These are phyloP conservation scores for Lethenteron camtschaticum DNA, from an alignment of 2,113 vertebrate species.

Conservation along the genomic window DNA sequence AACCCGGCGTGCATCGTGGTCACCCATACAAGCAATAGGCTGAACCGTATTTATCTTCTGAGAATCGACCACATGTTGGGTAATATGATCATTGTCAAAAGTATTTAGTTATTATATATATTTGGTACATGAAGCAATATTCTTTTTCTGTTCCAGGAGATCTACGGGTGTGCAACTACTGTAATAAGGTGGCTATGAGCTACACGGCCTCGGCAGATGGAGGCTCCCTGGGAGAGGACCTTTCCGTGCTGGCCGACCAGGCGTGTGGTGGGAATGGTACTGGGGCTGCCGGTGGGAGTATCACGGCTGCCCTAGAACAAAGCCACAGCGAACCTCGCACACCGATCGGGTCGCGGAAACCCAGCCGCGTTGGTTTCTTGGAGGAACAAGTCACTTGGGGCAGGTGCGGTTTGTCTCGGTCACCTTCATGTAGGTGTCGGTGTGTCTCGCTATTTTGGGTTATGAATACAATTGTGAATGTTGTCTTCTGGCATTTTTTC, in stretches of 20 bases:
- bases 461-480: not conserved
- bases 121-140: no score
- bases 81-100: no score
- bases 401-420: conserved; percentile 29
- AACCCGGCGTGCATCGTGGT: no score
- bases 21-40: no score
- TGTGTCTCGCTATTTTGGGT: not conserved
- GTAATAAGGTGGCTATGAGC: conserved; percentile 76
- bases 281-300: conserved; percentile 29
- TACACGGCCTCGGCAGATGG: conserved; percentile 83
- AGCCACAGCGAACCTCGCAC: conserved; percentile 65
- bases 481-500: not conserved
- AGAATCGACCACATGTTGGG: no score
- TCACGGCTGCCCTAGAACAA: conserved; percentile 48
- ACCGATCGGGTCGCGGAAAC: conserved; percentile 64
- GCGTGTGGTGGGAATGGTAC: no score
- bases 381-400: conserved; percentile 90
- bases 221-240: conserved; percentile 67
- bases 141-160: conserved; percentile 34
- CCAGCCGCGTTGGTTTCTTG: conserved; percentile 85
- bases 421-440: conserved; percentile 8
- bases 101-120: no score
- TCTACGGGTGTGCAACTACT: conserved; percentile 83
- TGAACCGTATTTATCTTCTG: no score
- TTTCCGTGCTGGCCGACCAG: conserved; percentile 49